phyloP scores from a whole-genome alignment of 2,113 vertebrate species.

The Austrofundulus limnaeus region DNA sequence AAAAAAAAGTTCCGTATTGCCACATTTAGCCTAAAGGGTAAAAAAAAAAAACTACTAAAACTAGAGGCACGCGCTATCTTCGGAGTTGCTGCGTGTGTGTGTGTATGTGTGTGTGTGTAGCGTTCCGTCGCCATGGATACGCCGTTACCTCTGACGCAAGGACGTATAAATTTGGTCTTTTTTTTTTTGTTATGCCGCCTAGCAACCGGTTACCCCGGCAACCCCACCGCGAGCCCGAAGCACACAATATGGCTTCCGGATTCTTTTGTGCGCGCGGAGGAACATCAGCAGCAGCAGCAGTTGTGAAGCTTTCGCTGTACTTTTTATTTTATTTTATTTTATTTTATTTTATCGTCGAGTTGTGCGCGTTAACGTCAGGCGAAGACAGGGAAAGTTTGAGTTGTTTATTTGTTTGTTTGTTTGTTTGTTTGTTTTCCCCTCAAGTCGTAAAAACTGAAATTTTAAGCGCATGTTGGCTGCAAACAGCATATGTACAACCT shows the following conservation, averaged over 20 bases:
- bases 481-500: too few relatives aligned
- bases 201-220: conserved; percentile 80
- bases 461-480: too few relatives aligned
- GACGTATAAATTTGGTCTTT: conserved; percentile 81
- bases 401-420: too few relatives aligned
- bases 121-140: conserved; percentile 80
- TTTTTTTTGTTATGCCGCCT: conserved; percentile 83
- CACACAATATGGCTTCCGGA: conserved; percentile 70
- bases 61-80: conserved; percentile 48
- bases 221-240: conserved; percentile 55
- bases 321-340: not conserved
- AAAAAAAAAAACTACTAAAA: conserved; percentile 20
- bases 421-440: not conserved
- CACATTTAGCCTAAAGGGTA: not conserved
- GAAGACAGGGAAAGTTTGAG: not conserved
- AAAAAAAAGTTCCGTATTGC: not conserved
- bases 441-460: too few relatives aligned
- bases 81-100: conserved; percentile 36
- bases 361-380: not conserved
- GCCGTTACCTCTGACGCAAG: conserved; percentile 79
- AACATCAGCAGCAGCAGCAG: not conserved
- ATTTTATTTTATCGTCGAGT: not conserved
- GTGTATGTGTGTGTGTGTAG: conserved; percentile 74
- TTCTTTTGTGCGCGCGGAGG: conserved; percentile 41
- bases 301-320: not conserved